Conservation (phyloP, 2,113 vertebrate species). For the Ellobius talpinus region DNA sequence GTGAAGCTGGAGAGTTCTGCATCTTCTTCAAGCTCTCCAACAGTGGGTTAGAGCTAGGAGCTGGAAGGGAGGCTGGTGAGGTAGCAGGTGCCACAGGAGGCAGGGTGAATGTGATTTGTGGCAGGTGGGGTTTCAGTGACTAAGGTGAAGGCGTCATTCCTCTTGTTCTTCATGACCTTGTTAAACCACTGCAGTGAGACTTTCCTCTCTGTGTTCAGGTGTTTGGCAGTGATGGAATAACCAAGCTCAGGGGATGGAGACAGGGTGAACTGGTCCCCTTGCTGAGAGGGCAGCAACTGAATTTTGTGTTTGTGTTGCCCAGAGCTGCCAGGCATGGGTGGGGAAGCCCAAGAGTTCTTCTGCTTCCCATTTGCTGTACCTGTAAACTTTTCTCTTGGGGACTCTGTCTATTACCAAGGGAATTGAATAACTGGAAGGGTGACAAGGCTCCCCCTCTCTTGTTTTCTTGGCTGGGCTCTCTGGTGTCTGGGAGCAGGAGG, state of each 20-base stretch:
- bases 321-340: constrained; percentile 64
- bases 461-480: constrained; percentile 92
- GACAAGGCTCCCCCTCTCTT: constrained; percentile 90
- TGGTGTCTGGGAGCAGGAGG: constrained; percentile 94
- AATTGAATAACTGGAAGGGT: constrained; percentile 85
- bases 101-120: constrained; percentile 30
- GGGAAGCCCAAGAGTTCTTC: constrained; percentile 73
- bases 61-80: background rate
- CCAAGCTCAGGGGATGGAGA: constrained; percentile 94
- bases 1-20: constrained; percentile 65
- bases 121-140: constrained; percentile 50
- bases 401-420: constrained; percentile 87
- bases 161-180: constrained; percentile 90
- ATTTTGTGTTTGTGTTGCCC: constrained; percentile 93
- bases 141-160: constrained; percentile 72
- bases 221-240: constrained; percentile 92
- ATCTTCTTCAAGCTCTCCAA: constrained; percentile 88
- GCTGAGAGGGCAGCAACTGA: constrained; percentile 88
- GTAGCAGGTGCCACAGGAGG: background rate
- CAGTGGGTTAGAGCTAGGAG: constrained; percentile 49
- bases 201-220: constrained; percentile 94
- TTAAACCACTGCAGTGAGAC: constrained; percentile 91
- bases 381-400: constrained; percentile 81
- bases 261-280: constrained; percentile 91
- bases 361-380: constrained; percentile 69